Base-by-base conservation (phyloP, 2,113 vertebrate species). In the Peromyscus leucopus region DNA sequence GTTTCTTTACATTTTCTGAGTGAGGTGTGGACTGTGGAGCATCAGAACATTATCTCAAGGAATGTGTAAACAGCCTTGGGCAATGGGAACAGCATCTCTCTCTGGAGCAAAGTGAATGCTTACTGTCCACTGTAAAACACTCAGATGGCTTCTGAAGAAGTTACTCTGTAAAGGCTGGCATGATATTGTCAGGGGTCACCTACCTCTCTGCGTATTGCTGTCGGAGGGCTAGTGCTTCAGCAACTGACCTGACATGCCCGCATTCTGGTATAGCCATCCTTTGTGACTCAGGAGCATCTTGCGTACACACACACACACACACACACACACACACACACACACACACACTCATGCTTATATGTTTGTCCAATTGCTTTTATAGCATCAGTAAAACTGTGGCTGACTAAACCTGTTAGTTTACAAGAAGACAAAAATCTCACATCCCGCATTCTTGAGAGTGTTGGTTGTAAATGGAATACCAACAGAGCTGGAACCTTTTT, bases 101-200 rank as follows among this genome's bases (percentile, higher is more conserved):
- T 82, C 46, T 72, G 15, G 8, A 57, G 51, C 17, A 19, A 95
- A 67, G 85, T 13, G 5, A 2, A 0, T 1, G 11, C 22, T 39
- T 61, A 7, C 67, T 48, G 39, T 46, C 59, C 2, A 1, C 12
- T 63, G 61, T 57, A 22, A 87, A 92, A 67, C 19, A 57, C 19
- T 33, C 1, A 36, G 67, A 12, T 57, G 82, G 51, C 15, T 17
- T 26, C 24, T 26, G n/a, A 79, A 24, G 26, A 51, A 33, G 26
- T 7, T 1, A 7, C 72, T 89, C 78, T 86, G 59, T 46, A 76
- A 2, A 39, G 12, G 33, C 26, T 42, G 31, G 5, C n/a, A 8
- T 9, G 10, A 21, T 1, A 1, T n/a, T 17, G 17, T 6, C 11
- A 84, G 12, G 4, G 1, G 2, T 13, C 16, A 21, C 3, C 13